These are phyloP conservation scores for Ophiodon elongatus DNA, from an alignment of 2,113 vertebrate genomes.

Conservation along the genomic window DNA sequence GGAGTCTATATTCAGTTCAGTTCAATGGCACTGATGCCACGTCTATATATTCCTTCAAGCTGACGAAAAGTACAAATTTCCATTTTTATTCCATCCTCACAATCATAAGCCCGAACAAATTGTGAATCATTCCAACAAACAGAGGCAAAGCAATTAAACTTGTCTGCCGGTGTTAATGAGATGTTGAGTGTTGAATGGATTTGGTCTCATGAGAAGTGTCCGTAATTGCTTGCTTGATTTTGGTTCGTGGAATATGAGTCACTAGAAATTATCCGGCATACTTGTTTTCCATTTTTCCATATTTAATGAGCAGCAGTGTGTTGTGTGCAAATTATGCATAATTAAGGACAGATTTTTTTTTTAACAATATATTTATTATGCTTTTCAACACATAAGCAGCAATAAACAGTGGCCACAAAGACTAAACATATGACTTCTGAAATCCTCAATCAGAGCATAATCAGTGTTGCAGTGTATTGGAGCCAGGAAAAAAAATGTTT, in stretches of 20 bases:
- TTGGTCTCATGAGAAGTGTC: slow-evolving; percentile 20
- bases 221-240: slow-evolving; percentile 37
- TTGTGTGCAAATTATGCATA: not conserved
- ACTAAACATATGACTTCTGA: not conserved
- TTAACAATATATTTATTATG: not conserved
- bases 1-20: not conserved
- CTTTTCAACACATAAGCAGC: not conserved
- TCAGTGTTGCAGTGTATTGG: not conserved
- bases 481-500: not conserved
- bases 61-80: not conserved
- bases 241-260: not conserved
- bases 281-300: slow-evolving; percentile 17
- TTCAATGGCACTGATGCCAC: not conserved
- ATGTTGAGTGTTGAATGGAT: slow-evolving; percentile 24
- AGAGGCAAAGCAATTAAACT: slow-evolving; percentile 25
- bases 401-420: not conserved
- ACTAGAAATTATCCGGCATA: not conserved
- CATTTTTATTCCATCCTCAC: not conserved
- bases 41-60: not conserved
- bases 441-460: not conserved
- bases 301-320: slow-evolving; percentile 1
- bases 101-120: not conserved
- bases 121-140: slow-evolving; percentile 15
- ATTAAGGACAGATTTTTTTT: not conserved
- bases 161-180: slow-evolving; percentile 19